Conservation (phyloP, 2,888 invertebrate species). For the Drosophila maculinotata region DNA sequence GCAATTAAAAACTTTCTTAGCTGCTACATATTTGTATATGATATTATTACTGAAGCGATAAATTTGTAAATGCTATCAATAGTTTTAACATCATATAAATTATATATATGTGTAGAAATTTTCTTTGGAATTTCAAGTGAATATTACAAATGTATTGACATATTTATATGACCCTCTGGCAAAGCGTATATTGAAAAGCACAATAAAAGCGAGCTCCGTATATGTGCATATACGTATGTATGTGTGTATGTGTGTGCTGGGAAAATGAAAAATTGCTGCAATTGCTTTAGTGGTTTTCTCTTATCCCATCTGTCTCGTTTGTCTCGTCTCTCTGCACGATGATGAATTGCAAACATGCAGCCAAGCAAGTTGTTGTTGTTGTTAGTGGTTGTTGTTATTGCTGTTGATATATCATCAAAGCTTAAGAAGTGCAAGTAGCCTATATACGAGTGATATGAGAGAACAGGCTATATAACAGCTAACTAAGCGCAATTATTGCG, state of each 20-base stretch:
- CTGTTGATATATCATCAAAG: conserved; percentile 20
- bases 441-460: conserved; percentile 12
- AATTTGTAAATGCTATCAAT: no score
- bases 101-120: no score
- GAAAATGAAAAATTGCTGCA: conserved; percentile 55
- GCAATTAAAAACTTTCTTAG: no score
- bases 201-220: conserved; percentile 13
- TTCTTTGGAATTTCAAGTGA: neutral
- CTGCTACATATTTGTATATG: no score
- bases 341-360: conserved; percentile 56
- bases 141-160: no score
- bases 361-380: conserved; percentile 11
- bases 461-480: conserved; percentile 25
- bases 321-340: conserved; percentile 21
- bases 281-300: conserved; percentile 45
- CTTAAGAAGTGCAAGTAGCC: conserved; percentile 18
- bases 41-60: no score
- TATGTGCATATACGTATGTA: neutral
- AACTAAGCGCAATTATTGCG: conserved; percentile 30
- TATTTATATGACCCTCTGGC: neutral
- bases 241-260: conserved; percentile 4
- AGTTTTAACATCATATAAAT: no score
- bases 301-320: conserved; percentile 15
- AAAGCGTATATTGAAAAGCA: neutral
- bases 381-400: conserved; percentile 9